Evolutionary conservation across 37 sponge, comb jelly and placozoan genomes (phyloP).

Genomic region (Mnemiopsis leidyi): DNA sequence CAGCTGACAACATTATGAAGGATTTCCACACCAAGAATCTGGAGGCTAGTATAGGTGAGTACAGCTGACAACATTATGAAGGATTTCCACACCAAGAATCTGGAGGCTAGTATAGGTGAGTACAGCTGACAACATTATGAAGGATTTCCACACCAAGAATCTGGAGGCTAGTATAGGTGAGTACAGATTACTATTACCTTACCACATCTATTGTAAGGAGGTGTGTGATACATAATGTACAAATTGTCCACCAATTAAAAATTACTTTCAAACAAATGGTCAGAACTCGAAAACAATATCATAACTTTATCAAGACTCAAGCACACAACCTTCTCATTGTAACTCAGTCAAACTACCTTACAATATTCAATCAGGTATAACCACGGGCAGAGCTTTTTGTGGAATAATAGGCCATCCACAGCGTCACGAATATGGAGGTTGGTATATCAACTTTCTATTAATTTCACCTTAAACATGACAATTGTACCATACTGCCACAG

Average conservation of each 20-base stretch:
- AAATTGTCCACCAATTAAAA: too few relatives aligned
- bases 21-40: slow-evolving; percentile 30
- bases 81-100: neutral
- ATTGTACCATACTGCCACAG: too few relatives aligned
- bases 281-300: too few relatives aligned
- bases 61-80: neutral
- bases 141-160: neutral
- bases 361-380: slow-evolving; percentile 73
- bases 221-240: too few relatives aligned
- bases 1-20: slow-evolving; percentile 23
- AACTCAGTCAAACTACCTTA: too few relatives aligned
- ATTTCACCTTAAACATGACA: too few relatives aligned
- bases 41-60: slow-evolving; percentile 41
- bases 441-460: too few relatives aligned
- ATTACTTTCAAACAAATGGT: too few relatives aligned
- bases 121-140: neutral
- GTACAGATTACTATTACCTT: neutral
- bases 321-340: too few relatives aligned
- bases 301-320: too few relatives aligned
- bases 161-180: slow-evolving; percentile 15
- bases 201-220: too few relatives aligned
- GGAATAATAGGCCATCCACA: slow-evolving; percentile 92
- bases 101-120: slow-evolving; percentile 1
- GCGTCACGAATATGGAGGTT: slow-evolving; percentile 92
- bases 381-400: slow-evolving; percentile 90